These are phyloP conservation scores for Dione vanillae DNA, from an alignment of 2,888 invertebrate species.

Conservation along the genomic window DNA sequence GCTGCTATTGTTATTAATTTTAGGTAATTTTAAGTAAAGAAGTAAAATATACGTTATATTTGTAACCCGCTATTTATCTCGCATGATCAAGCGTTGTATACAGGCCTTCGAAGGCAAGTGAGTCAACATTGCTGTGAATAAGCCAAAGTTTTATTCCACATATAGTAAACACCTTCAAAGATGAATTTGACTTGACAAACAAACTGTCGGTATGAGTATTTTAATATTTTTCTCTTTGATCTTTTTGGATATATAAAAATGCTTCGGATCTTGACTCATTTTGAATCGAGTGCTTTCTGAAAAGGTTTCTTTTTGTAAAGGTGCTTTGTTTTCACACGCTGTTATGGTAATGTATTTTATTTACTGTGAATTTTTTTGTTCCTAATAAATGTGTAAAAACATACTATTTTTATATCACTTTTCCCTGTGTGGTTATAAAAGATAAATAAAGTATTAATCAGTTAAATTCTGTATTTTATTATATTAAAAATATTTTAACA, in stretches of 20 bases:
- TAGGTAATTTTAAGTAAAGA: too few relatives aligned
- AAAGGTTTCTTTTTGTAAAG: constrained; percentile 21
- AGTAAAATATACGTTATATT: too few relatives aligned
- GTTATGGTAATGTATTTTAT: constrained; percentile 8
- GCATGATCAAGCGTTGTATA: constrained; percentile 12
- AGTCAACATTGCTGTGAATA: constrained; percentile 59
- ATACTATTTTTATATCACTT: background rate
- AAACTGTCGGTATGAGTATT: constrained; percentile 61
- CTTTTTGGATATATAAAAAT: constrained; percentile 46
- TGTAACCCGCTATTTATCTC: background rate
- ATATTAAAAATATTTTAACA: too few relatives aligned
- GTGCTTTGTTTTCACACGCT: constrained; percentile 18
- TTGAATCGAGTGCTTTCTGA: constrained; percentile 18
- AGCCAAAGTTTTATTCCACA: constrained; percentile 74
- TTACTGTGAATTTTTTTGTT: background rate
- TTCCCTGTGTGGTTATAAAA: background rate
- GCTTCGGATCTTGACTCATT: constrained; percentile 21
- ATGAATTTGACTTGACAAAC: constrained; percentile 74
- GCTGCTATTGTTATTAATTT: too few relatives aligned
- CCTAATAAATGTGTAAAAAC: background rate
- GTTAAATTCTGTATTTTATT: too few relatives aligned
- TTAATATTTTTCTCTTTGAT: constrained; percentile 64
- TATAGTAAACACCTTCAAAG: constrained; percentile 73
- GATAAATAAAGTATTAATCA: too few relatives aligned
- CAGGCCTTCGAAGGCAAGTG: constrained; percentile 14